phyloP scores from a whole-genome alignment of 2,888 invertebrate genomes.

The Mythimna albipuncta region DNA sequence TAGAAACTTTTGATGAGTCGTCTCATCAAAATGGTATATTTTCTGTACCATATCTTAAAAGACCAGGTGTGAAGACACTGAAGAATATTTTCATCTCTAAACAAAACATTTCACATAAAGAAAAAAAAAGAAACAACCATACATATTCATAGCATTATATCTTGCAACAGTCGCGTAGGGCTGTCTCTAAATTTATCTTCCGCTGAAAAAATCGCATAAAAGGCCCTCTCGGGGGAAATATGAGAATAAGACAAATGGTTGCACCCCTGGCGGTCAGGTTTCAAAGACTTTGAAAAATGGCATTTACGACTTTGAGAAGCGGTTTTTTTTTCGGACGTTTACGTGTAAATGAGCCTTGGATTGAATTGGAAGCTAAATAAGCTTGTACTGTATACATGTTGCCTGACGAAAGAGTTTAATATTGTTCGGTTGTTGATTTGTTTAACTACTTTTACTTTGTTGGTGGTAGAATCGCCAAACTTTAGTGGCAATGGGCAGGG shows the following conservation, averaged over 20 bases:
- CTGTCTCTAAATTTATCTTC: conserved; percentile 61
- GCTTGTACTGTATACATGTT: conserved; percentile 24
- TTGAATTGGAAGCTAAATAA: conserved; percentile 54
- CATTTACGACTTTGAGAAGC: conserved; percentile 48
- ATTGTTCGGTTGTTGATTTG: neutral
- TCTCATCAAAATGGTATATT: neutral
- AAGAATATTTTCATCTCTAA: neutral
- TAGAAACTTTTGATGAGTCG: neutral
- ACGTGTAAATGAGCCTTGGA: conserved; percentile 34
- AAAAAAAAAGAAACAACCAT: conserved; percentile 18
- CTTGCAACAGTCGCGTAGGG: conserved; percentile 42
- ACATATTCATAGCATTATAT: conserved; percentile 38
- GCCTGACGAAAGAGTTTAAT: conserved; percentile 15
- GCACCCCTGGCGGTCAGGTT: conserved; percentile 72
- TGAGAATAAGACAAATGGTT: conserved; percentile 81
- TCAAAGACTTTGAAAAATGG: conserved; percentile 76
- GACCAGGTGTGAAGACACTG: neutral
- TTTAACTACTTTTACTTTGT: too few relatives aligned
- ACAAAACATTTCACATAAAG: conserved; percentile 1
- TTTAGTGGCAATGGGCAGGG: too few relatives aligned
- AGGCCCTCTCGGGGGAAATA: conserved; percentile 75
- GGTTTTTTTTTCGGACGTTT: conserved; percentile 51
- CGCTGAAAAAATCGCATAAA: conserved; percentile 53
- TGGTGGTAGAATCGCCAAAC: too few relatives aligned
- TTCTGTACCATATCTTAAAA: neutral